phyloP scores from a whole-genome alignment of 2,888 invertebrate genomes.

The Erebia ligea region DNA sequence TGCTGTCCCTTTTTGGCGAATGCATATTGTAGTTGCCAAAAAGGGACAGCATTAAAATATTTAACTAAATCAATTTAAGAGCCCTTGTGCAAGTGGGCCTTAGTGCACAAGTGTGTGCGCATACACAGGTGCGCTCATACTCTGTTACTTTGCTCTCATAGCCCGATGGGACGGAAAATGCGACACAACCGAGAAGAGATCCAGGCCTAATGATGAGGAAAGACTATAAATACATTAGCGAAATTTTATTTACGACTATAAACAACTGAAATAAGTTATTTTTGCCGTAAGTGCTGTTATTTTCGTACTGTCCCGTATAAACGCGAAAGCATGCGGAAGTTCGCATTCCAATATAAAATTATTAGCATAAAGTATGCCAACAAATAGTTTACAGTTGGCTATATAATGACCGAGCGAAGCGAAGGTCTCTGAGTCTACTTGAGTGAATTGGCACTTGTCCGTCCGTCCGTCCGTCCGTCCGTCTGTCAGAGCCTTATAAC shows the following conservation, averaged over 20 bases:
- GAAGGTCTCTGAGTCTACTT: too few relatives aligned
- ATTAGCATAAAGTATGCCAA: conserved; percentile 3
- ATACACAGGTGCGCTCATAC: neutral
- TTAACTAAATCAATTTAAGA: too few relatives aligned
- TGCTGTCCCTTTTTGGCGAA: too few relatives aligned
- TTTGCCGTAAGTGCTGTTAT: neutral
- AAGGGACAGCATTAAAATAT: too few relatives aligned
- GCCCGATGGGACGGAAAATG: neutral
- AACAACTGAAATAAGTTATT: neutral
- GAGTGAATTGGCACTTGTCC: too few relatives aligned
- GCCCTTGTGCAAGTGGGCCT: too few relatives aligned
- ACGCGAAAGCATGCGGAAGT: neutral
- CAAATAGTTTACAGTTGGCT: neutral
- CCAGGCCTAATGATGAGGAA: too few relatives aligned
- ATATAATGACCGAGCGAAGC: too few relatives aligned
- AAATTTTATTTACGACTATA: neutral
- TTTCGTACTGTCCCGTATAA: neutral
- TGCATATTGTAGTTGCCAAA: too few relatives aligned
- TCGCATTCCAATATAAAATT: conserved; percentile 6
- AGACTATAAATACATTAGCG: neutral
- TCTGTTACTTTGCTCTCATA: neutral
- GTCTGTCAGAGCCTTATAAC: too few relatives aligned
- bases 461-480: too few relatives aligned
- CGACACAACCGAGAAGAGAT: too few relatives aligned
- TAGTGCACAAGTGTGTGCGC: neutral